Evolutionary conservation across 2,797 vertebrate species (phyloP), one percentile per base, ranked within the genome.

Genomic region (Hozukius guyotensis): DNA sequence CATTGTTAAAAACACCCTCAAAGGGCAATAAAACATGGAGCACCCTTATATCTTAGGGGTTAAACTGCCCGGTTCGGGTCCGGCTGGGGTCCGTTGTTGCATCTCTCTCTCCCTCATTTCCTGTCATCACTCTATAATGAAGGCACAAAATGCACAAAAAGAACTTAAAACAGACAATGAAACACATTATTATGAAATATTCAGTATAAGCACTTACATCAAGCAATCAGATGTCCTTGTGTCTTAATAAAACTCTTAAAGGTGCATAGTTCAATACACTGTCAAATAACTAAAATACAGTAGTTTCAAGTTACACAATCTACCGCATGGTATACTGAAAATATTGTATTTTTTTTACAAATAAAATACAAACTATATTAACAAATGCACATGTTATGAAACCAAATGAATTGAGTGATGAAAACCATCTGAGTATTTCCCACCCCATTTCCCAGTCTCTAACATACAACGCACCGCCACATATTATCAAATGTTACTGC

Each of bases 401-500:
- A 72, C 55, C 46, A 73, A 85, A 90, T 88, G 67, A 85, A 90
- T 85, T 84, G 72, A 84, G 77, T 36, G 66, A 76, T 75, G 73
- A 87, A 88, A 88, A 81, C 83, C 72, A 80, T 88, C 72, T 78
- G 55, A 89, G 80, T 66, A 77, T 86, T 85, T 85, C 81, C 78
- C 73, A 77, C 27, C 67, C 60, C 78, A 86, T 90, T 92, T 91
- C 88, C 87, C 82, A 89, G 78, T 83, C 79, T 82, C 79, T 69
- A 77, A 89, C 90, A 84, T 87, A 85, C 85, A 84, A 84, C 56
- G 67, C 84, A 84, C 82, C 24, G 55, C 77, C 82, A 80, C 90
- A 87, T 92, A 88, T 92, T 90, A 92, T 90, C 82, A 84, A 86
- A 80, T 82, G 77, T 89, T 89, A 88, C 88, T 92, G 87, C 89